Conservation (phyloP, 2,113 vertebrate genomes). For the zebrafish (Danio rerio) region DNA sequence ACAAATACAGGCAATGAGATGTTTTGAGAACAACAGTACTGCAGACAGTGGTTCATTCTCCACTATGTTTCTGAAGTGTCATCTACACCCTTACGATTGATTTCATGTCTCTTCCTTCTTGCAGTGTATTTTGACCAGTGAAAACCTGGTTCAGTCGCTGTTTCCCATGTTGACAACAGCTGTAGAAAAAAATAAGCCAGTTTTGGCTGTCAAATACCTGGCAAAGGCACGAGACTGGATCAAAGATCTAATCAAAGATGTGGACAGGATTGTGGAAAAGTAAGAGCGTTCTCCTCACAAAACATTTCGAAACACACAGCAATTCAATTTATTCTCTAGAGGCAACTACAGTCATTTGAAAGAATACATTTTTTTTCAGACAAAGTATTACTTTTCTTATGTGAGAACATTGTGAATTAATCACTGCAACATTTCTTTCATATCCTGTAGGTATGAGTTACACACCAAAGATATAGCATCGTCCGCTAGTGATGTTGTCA, state of each 20-base stretch:
- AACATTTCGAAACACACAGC: background rate
- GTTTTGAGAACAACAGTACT: too few relatives aligned
- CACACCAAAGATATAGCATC: background rate
- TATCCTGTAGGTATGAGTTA: background rate
- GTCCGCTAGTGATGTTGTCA: slow-evolving; percentile 20
- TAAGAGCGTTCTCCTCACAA: background rate
- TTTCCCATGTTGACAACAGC: slow-evolving; percentile 18
- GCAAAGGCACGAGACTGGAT: slow-evolving; percentile 20
- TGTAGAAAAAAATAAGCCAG: background rate
- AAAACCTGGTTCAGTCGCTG: slow-evolving; percentile 30
- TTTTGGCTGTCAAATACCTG: background rate
- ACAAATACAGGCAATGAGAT: too few relatives aligned
- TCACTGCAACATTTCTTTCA: background rate
- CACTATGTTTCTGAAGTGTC: too few relatives aligned
- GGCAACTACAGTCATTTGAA: background rate
- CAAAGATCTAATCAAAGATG: slow-evolving; percentile 16
- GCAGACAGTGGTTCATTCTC: too few relatives aligned
- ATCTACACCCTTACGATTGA: background rate
- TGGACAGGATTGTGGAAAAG: slow-evolving; percentile 20
- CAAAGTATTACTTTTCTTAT: too few relatives aligned
- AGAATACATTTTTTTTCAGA: too few relatives aligned
- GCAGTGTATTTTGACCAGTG: slow-evolving; percentile 32
- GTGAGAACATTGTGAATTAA: background rate
- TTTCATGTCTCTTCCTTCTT: background rate
- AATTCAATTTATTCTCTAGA: background rate